These are phyloP conservation scores for Caenorhabditis inopinata DNA, from an alignment of 1,140 invertebrate genomes.

Conservation along the genomic window DNA sequence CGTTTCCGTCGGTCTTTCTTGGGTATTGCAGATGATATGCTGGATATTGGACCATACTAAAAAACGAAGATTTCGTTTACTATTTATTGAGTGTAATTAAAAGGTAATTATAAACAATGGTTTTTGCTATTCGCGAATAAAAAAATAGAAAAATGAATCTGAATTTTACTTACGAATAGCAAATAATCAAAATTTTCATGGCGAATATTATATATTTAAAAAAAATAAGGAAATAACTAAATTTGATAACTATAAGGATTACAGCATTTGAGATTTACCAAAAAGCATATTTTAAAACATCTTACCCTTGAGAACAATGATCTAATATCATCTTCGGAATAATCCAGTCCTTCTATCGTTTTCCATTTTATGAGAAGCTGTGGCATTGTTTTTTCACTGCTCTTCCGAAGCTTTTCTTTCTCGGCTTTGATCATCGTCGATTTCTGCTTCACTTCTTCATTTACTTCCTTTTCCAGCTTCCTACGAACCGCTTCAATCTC, in stretches of 20 bases:
- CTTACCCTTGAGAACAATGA: neutral
- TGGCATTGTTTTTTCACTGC: neutral
- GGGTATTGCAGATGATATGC: neutral
- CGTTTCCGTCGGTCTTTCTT: constrained; percentile 25
- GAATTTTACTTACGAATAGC: too few species aligned
- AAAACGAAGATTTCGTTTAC: too few species aligned
- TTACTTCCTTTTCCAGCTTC: neutral
- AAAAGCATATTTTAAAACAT: neutral
- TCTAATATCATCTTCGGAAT: constrained; percentile 14
- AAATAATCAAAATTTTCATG: too few species aligned
- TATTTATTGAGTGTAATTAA: too few species aligned
- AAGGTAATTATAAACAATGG: too few species aligned
- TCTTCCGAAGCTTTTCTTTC: neutral
- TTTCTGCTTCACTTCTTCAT: constrained; percentile 10
- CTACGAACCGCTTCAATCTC: constrained; percentile 22
- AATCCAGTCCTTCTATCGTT: neutral
- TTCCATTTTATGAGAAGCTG: constrained; percentile 11
- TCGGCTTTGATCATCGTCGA: neutral
- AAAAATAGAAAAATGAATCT: too few species aligned
- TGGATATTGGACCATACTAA: neutral
- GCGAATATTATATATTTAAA: too few species aligned
- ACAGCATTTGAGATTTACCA: too few species aligned
- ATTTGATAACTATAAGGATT: too few species aligned
- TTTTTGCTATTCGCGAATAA: too few species aligned
- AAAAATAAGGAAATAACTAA: too few species aligned